Base-by-base conservation (phyloP, 2,797 vertebrate genomes). In the Syngnathus rostellatus region DNA sequence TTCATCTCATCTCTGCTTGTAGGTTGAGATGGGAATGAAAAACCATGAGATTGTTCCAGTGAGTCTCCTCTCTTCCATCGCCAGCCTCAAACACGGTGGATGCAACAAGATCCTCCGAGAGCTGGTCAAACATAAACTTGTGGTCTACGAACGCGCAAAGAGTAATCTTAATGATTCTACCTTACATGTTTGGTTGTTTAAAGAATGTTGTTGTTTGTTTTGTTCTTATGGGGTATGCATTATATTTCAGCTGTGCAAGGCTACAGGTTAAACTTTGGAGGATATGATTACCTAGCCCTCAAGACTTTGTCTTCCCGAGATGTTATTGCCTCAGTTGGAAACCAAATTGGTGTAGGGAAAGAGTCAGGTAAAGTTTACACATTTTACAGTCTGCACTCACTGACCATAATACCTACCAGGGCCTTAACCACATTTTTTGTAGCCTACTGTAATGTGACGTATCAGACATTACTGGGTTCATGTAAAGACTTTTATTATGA, bases 1-100 rank as follows among this genome's bases (percentile, higher is more conserved):
- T 17, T 57, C 11, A 46, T 46, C 45, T 16, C 38, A 25, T 17
- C 40, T 62, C 10, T 53, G 10, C 14, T 54, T 21, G 16, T 77
- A 99, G 97, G 95, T 99, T 76, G 97, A 99, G 88, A 99, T 99
- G 97, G 97, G 96, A 45, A 98, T 98, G 97, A 99, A 98, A 85
- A 99, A 98, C 86, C 97, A 99, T 70, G 97, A 99, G 85, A 93
- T 98, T 19, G 97, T 98, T 60, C 95, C 97, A 46, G 89, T 93
- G 59, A 94, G 94, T 87, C 91, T 99, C 51, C 85, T 95, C 64
- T 90, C 95, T 23, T 96, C 96, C 19, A 98, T 98, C 73, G 96
- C 97, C 16, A 95, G 90, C 74, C 93, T 99, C 72, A 97, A 92
- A 86, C 95, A 98, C 0, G 97, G 97, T 1, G 97, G 97, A 62